Conservation (phyloP, 2,797 vertebrate genomes). For the Enteromius paludinosus region DNA sequence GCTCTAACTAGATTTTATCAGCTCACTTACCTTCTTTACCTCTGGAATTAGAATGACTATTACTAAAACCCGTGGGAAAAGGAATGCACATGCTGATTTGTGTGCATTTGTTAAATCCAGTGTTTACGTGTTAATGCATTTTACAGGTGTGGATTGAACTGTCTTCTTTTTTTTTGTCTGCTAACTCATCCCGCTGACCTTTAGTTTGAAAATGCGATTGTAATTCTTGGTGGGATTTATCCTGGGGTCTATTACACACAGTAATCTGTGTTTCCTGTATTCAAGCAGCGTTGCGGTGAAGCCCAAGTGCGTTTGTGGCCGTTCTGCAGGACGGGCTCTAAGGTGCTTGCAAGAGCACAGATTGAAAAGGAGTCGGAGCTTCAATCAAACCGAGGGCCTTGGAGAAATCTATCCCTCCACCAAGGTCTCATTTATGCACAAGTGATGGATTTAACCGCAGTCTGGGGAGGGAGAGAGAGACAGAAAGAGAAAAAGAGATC, state of each 20-base stretch:
- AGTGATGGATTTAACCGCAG: constrained; percentile 69
- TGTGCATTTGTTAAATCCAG: constrained; percentile 1
- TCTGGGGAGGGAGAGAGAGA: constrained; percentile 23
- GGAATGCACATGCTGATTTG: not conserved
- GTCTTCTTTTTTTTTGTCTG: constrained; percentile 28
- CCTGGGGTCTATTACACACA: constrained; percentile 79
- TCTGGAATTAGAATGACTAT: not conserved
- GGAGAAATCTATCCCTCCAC: constrained; percentile 71
- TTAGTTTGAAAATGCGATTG: constrained; percentile 76
- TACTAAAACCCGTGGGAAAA: not conserved
- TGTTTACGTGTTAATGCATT: constrained; percentile 4
- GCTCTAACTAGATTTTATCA: not conserved
- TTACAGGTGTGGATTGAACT: constrained; percentile 4
- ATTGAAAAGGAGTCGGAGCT: constrained; percentile 75
- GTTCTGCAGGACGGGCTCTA: constrained; percentile 53
- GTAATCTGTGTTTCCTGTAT: constrained; percentile 81
- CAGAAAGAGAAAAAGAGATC: constrained; percentile 55
- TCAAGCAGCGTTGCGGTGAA: constrained; percentile 79
- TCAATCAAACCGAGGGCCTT: constrained; percentile 74
- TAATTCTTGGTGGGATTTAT: constrained; percentile 81
- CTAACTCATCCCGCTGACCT: constrained; percentile 19
- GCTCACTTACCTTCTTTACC: not conserved
- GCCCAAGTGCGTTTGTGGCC: constrained; percentile 58
- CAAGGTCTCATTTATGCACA: constrained; percentile 72
- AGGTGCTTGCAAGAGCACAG: constrained; percentile 62